Evolutionary conservation across 2,113 vertebrate genomes (phyloP).

Genomic region (Festucalex cinctus): DNA sequence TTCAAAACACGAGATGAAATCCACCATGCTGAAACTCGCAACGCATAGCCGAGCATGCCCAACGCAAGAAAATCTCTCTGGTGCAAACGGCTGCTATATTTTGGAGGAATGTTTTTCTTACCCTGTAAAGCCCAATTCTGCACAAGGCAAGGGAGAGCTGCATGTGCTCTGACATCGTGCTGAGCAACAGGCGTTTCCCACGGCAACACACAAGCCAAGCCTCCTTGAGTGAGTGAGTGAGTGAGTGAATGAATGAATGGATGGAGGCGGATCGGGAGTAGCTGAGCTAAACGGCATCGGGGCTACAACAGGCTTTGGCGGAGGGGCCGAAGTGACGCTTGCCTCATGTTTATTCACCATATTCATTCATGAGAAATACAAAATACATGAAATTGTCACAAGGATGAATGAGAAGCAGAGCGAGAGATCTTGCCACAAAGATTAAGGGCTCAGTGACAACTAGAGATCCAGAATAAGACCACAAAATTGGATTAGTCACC

Average conservation of each 20-base stretch:
- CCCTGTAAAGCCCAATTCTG: conserved; percentile 89
- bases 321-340: conserved; percentile 5
- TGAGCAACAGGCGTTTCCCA: conserved; percentile 72
- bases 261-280: conserved; percentile 50
- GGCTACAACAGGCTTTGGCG: conserved; percentile 44
- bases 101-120: conserved; percentile 67
- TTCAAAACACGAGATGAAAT: conserved; percentile 26
- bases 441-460: conserved; percentile 65
- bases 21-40: conserved; percentile 5
- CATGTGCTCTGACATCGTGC: conserved; percentile 86
- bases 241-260: conserved; percentile 59
- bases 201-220: conserved; percentile 72
- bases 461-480: conserved; percentile 66
- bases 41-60: conserved; percentile 1
- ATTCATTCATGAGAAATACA: conserved; percentile 46
- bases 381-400: conserved; percentile 27
- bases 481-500: conserved; percentile 75
- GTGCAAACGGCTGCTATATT: conserved; percentile 1
- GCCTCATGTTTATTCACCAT: conserved; percentile 13
- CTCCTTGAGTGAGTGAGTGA: conserved; percentile 56
- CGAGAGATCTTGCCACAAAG: conserved; percentile 52
- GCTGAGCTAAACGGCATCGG: conserved; percentile 39
- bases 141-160: conserved; percentile 87
- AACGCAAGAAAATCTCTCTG: background rate
- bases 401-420: conserved; percentile 50